Evolutionary conservation across 2,797 vertebrate genomes (phyloP), one percentile per base, ranked within the genome.

Genomic region (Cynodonichthys magdalenae): DNA sequence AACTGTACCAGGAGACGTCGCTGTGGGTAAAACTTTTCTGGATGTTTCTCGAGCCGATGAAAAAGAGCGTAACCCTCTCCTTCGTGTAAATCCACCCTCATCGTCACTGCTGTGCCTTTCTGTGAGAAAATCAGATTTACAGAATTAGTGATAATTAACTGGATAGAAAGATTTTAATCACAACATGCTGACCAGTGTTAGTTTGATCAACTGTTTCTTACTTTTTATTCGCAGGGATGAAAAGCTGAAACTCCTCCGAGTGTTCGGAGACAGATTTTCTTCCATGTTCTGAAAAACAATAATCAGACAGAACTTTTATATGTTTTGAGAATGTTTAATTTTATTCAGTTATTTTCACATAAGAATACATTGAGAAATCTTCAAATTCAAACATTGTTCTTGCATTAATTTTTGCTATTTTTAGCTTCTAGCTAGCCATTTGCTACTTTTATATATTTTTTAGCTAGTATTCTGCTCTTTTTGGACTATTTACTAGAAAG

Each of bases 201-300:
- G 24, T 24, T 24, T 24, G 24, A 24, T 3, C 10, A 49, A 41
- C 6, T 1, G 15, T 44, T 3, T 47, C 79, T 77, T 81, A 92
- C 91, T 87, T 86, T 84, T 90, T 6, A 71, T 42, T 1, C 85
- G 80, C 1, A 90, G 52, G 28, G 90, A 91, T 17, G 88, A 87
- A 45, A 89, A 90, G 53, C 52, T 76, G 65, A 87, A 86, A 41
- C 64, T 80, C 50, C 83, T 80, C 53, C 82, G 84, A 0, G 46
- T 19, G 31, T 62, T 77, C n/a, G 18, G 61, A 65, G 77, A 53
- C 19, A 57, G 39, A 0, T 15, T n/a, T 27, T 65, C n/a, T 14
- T 59, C 78, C 34, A 20, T 10, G 1, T 29, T 61, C 84, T 86
- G 59, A 41, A 24, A 51, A 19, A 55, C 24, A 51, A 66, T 2